Base-by-base conservation (phyloP, 2,888 invertebrate genomes). In the Automeris io region DNA sequence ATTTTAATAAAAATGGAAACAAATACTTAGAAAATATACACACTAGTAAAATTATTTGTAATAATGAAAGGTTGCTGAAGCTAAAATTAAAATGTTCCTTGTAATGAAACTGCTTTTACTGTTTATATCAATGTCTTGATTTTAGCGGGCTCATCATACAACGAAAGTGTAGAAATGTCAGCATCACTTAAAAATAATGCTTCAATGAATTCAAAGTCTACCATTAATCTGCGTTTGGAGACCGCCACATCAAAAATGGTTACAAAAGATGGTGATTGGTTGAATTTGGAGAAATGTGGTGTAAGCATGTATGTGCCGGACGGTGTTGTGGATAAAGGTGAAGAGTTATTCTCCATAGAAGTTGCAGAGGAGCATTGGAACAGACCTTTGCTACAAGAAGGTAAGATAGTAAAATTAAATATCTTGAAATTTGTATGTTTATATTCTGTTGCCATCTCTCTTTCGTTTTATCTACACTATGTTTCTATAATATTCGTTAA, bases 341-440 rank as follows among this genome's bases (percentile, higher is more conserved):
- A 92, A 41, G 95, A 95, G 68, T 91, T 96, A 65, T 90, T 98
- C 43, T 96, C 95, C 54, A 82, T 98, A 46, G 95, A 96, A 47
- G 93, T 97, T 40, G 91, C 96, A 35, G 93, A 95, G 63, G 97
- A 98, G 65, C 96, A 97, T 68, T 93, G 94, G 78, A 96, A 95
- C 71, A 89, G 95, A 60, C 97, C 97, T 24, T 90, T 91, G 70
- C 83, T 96, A 51, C 90, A 91, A 67, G 95, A 93, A 88, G 88
- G 93, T 72, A 61, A 62, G 50, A 19, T n/a, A 11, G 2, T 6
- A 33, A 34, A 19, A 29, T 13, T 37, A 19, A 23, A 13, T 31
- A 11, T 8, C 6, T 5, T 21, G 11, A 5, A 19, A 9, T 18
- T 18, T 26, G 8, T 13, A 23, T 5, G n/a, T 4, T 7, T 8